Conservation (phyloP, 1,140 invertebrate genomes). For the Pseudomyrmex sp. region DNA sequence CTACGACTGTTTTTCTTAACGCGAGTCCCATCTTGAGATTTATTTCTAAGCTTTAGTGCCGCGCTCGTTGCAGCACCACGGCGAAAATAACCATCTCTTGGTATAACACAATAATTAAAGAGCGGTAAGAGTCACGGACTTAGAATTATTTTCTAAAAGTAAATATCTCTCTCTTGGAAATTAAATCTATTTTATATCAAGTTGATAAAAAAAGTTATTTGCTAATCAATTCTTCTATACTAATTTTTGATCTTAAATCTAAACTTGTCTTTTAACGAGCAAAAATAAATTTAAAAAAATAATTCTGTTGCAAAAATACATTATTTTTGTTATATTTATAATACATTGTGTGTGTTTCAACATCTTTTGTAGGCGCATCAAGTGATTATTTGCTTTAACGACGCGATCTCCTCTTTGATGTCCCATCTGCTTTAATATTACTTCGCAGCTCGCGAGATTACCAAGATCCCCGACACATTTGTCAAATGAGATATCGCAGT, state of each 20-base stretch:
- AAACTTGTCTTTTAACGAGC: not conserved
- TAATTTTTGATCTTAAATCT: too few species aligned
- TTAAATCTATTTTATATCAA: too few species aligned
- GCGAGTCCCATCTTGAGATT: not conserved
- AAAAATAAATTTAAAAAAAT: not conserved
- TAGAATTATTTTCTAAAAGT: too few species aligned
- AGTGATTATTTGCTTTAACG: not conserved
- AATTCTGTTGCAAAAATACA: not conserved
- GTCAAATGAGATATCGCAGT: too few species aligned
- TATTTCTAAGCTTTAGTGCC: not conserved
- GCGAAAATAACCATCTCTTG: too few species aligned
- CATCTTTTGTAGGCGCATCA: not conserved
- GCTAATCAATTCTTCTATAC: too few species aligned
- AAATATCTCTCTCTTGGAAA: too few species aligned
- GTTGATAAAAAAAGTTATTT: too few species aligned
- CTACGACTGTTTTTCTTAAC: not conserved
- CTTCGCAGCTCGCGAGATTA: not conserved
- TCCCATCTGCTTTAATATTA: slow-evolving; percentile 12
- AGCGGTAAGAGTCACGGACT: too few species aligned
- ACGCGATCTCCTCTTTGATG: too few species aligned
- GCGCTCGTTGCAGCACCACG: not conserved
- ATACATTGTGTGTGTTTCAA: not conserved
- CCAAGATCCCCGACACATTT: not conserved
- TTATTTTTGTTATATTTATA: not conserved
- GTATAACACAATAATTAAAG: too few species aligned